These are phyloP conservation scores for Chrysotoxum bicinctum DNA, from an alignment of 2,888 invertebrate species.

Conservation along the genomic window DNA sequence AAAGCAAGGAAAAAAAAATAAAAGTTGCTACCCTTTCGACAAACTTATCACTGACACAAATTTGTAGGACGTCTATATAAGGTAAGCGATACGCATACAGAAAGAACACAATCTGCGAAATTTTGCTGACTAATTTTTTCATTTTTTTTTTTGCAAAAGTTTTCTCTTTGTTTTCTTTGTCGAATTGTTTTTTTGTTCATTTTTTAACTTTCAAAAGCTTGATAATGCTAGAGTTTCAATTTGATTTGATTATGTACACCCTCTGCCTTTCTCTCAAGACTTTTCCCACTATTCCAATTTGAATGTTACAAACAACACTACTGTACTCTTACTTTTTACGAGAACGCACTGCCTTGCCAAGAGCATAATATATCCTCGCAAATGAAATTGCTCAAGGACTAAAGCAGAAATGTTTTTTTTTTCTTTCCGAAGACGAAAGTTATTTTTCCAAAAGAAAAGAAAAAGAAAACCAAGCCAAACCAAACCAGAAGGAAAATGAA, in stretches of 20 bases:
- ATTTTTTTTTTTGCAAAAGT: constrained; percentile 44
- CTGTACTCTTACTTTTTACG: constrained; percentile 25
- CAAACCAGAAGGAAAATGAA: constrained; percentile 5
- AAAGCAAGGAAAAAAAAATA: not conserved
- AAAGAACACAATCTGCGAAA: constrained; percentile 14
- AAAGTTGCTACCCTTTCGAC: constrained; percentile 36
- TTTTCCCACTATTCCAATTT: constrained; percentile 18
- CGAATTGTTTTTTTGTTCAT: not conserved
- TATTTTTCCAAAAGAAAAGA: constrained; percentile 19
- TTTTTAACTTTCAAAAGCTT: constrained; percentile 70
- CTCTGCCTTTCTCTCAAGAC: not conserved
- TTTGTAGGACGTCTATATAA: constrained; percentile 2
- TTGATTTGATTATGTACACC: constrained; percentile 73
- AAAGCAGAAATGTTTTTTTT: constrained; percentile 16
- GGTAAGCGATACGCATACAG: not conserved
- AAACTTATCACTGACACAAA: constrained; percentile 44
- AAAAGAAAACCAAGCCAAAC: constrained; percentile 7
- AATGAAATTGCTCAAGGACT: constrained; percentile 60
- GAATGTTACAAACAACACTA: constrained; percentile 30
- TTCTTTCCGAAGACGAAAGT: constrained; percentile 30
- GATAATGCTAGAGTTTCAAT: constrained; percentile 73
- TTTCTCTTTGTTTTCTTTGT: constrained; percentile 29
- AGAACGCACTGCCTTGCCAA: constrained; percentile 8
- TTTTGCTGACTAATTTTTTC: constrained; percentile 69
- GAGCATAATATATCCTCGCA: constrained; percentile 15